Percentiles rank a stretch among this genome's conserved stretches.
These are phyloP conservation scores for Oryzaephilus surinamensis DNA, from an alignment of 1,140 invertebrate genomes.

Conservation along the genomic window DNA sequence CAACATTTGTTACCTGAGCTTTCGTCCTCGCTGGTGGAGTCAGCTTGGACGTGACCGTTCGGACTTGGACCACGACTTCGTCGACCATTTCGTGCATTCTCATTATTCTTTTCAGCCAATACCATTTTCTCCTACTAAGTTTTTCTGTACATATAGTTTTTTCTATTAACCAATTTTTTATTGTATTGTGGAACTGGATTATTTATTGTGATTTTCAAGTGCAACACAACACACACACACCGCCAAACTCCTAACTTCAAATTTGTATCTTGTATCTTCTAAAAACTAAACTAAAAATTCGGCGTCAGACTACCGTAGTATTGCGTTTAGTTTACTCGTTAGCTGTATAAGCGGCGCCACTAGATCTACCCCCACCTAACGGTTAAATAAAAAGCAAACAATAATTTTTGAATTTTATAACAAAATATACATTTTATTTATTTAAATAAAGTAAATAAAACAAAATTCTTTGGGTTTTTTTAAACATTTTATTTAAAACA, in stretches of 20 bases:
- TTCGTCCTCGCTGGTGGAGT: conserved; percentile 70
- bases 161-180: not conserved
- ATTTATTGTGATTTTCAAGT: too few relatives aligned
- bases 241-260: conserved; percentile 13
- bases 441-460: too few relatives aligned
- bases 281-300: conserved; percentile 19
- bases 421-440: too few relatives aligned
- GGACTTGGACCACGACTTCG: conserved; percentile 80
- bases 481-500: too few relatives aligned
- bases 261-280: too few relatives aligned
- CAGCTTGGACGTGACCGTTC: conserved; percentile 68
- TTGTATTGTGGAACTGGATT: not conserved
- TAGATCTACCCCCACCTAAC: too few relatives aligned
- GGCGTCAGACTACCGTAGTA: conserved; percentile 27
- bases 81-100: conserved; percentile 70
- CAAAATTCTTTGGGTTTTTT: too few relatives aligned
- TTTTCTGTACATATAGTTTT: conserved; percentile 4
- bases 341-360: too few relatives aligned
- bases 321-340: not conserved
- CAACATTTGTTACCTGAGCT: conserved; percentile 47
- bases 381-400: too few relatives aligned
- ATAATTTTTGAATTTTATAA: too few relatives aligned
- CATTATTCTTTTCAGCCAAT: conserved; percentile 71
- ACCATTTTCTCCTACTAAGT: conserved; percentile 51
- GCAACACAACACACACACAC: conserved; percentile 9